These are phyloP conservation scores for Adelges cooleyi DNA, from an alignment of 1,140 invertebrate genomes.

Conservation along the genomic window DNA sequence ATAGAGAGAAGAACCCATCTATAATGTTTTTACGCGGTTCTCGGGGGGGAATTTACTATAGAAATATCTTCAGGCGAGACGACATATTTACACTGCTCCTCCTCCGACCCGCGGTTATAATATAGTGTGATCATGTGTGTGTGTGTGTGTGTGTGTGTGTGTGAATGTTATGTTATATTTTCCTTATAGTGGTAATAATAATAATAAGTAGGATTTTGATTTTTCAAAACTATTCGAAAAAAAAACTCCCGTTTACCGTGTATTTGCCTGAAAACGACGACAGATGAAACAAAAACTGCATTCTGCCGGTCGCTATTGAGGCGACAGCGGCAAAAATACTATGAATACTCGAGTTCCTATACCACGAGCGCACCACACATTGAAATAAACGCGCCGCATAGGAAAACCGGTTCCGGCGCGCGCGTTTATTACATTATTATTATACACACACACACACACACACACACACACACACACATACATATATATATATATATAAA, in stretches of 20 bases:
- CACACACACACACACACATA: too few relatives aligned
- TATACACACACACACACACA: too few relatives aligned
- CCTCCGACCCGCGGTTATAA: neutral
- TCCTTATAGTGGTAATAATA: too few relatives aligned
- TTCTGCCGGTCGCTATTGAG: slow-evolving; percentile 23
- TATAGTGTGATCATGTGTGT: too few relatives aligned
- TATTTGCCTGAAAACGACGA: neutral
- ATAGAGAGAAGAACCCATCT: too few relatives aligned
- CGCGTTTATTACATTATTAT: slow-evolving; percentile 8
- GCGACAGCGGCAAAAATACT: slow-evolving; percentile 22
- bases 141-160: too few relatives aligned
- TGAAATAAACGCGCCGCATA: neutral
- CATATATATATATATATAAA: too few relatives aligned
- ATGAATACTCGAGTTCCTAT: neutral
- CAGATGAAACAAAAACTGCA: slow-evolving; percentile 25
- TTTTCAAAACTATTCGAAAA: slow-evolving; percentile 15
- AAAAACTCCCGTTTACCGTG: neutral
- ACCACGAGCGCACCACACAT: neutral
- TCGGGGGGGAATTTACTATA: neutral
- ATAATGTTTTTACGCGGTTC: slow-evolving; percentile 8
- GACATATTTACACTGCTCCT: neutral
- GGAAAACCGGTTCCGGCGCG: neutral
- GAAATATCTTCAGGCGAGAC: slow-evolving; percentile 12
- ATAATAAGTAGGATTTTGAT: slow-evolving; percentile 20
- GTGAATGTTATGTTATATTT: too few relatives aligned